These are phyloP conservation scores for Drosophila kikkawai DNA, from an alignment of 1,140 invertebrate genomes.

Conservation along the genomic window DNA sequence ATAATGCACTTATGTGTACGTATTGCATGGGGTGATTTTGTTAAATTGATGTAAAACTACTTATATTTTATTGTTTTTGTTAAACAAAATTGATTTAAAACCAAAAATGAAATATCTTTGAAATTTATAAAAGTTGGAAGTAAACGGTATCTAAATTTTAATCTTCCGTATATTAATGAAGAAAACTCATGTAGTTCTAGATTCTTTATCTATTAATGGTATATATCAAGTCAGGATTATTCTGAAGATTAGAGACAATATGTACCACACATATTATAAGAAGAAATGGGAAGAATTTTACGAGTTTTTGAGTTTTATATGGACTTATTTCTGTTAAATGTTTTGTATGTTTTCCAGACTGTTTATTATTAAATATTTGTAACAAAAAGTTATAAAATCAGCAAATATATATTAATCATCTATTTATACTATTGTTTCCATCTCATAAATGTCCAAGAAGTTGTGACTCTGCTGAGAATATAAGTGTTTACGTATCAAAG, in stretches of 20 bases:
- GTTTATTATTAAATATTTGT: not conserved
- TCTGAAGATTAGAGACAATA: rapidly evolving
- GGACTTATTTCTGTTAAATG: too few relatives aligned
- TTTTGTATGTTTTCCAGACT: too few relatives aligned
- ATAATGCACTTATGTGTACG: slow-evolving; percentile 52
- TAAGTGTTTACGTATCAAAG: not conserved
- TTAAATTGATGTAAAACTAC: slow-evolving; percentile 18
- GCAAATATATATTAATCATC: not conserved
- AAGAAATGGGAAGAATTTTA: not conserved
- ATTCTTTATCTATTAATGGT: too few relatives aligned
- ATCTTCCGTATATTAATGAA: too few relatives aligned
- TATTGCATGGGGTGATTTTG: slow-evolving; percentile 29
- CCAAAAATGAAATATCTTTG: not conserved
- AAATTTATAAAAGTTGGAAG: not conserved
- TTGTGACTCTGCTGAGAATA: not conserved
- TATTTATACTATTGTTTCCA: not conserved
- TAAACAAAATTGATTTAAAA: not conserved
- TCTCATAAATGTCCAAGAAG: slow-evolving; percentile 1
- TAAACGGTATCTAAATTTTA: not conserved
- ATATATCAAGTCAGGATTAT: not conserved
- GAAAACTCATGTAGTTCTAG: too few relatives aligned
- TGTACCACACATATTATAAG: not conserved
- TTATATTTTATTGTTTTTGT: not conserved
- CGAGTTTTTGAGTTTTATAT: not conserved
- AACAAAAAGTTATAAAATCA: not conserved